Percentiles rank a stretch among this genome's conserved stretches.
These are phyloP conservation scores for Nycticryphes semicollaris DNA, from an alignment of 2,113 vertebrate species.

Conservation along the genomic window DNA sequence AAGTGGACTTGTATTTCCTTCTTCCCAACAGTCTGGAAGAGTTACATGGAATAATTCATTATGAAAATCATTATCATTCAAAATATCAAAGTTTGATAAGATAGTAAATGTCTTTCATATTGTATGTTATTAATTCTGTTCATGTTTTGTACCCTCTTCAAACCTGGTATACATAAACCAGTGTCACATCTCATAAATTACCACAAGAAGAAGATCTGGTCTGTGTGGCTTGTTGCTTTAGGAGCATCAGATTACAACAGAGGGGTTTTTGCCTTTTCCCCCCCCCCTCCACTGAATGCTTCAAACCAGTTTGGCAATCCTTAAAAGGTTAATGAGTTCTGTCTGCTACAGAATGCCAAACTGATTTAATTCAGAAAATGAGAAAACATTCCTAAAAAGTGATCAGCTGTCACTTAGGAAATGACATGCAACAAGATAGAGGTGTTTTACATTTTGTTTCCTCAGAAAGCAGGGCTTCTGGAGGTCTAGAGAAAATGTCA, in stretches of 20 bases:
- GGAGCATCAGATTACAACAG: neutral
- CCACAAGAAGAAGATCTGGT: neutral
- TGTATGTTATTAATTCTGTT: neutral
- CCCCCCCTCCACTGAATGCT: neutral
- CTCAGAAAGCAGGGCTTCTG: neutral
- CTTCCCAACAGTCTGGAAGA: neutral
- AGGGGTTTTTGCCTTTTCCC: neutral
- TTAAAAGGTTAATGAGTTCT: constrained; percentile 62
- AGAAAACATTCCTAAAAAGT: constrained; percentile 46
- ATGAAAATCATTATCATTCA: neutral
- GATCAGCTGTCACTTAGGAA: constrained; percentile 53
- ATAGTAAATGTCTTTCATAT: neutral
- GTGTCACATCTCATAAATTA: neutral
- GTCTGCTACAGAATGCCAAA: constrained; percentile 40
- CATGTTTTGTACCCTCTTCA: neutral
- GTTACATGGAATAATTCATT: neutral
- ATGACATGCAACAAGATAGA: neutral
- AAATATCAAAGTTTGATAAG: neutral
- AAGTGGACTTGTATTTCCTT: neutral
- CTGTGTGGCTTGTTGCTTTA: neutral
- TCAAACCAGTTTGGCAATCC: constrained; percentile 15
- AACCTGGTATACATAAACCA: neutral
- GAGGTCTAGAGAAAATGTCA: neutral
- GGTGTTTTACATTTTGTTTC: constrained; percentile 26
- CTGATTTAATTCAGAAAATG: constrained; percentile 54